These are phyloP conservation scores for Falco punctatus DNA, from an alignment of 2,113 vertebrate species.

Conservation along the genomic window DNA sequence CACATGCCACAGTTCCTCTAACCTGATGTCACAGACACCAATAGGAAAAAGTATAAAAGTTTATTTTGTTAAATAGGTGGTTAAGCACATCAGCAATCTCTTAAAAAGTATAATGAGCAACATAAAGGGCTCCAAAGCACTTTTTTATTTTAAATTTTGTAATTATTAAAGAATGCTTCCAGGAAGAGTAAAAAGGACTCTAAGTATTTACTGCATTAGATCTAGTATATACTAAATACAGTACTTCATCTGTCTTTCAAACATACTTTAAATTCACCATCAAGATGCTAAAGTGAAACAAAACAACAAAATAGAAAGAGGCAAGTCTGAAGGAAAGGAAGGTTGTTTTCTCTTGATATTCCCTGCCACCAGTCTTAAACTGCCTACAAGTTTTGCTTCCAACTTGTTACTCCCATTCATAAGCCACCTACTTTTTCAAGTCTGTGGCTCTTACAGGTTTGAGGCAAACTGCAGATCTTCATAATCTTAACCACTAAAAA, in stretches of 20 bases:
- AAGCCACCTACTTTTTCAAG: neutral
- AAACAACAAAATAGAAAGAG: neutral
- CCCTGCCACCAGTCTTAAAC: neutral
- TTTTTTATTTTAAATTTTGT: neutral
- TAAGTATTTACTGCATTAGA: neutral
- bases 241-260: neutral
- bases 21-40: neutral
- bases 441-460: neutral
- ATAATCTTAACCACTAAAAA: neutral
- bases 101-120: neutral
- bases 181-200: neutral
- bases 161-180: neutral
- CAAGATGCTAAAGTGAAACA: neutral
- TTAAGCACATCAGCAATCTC: neutral
- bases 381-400: neutral
- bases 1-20: neutral
- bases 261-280: neutral
- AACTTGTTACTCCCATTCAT: neutral
- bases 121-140: neutral
- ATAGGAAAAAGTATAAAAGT: fast-evolving
- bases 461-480: neutral
- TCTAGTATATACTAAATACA: neutral
- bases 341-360: neutral
- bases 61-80: neutral
- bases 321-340: neutral